Conservation (phyloP, 1,140 invertebrate species). For the Eueides isabella region DNA sequence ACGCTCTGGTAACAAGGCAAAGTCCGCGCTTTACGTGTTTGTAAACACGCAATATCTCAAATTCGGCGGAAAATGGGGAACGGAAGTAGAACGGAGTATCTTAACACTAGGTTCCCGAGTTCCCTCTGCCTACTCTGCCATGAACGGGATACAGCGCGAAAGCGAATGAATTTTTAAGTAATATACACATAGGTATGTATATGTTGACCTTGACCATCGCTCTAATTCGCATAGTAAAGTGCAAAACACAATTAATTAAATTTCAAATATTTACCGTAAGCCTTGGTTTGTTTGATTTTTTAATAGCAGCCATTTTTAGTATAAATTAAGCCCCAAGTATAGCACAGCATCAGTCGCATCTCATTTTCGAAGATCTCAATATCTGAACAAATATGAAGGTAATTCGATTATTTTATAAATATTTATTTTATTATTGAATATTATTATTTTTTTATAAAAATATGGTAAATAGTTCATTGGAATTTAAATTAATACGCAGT, state of each 20-base stretch:
- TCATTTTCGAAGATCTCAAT: conserved; percentile 46
- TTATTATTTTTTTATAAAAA: background rate
- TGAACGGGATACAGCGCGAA: no score
- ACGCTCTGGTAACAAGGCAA: no score
- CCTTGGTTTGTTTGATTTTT: conserved; percentile 45
- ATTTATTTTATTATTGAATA: conserved; percentile 15
- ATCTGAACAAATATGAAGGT: conserved; percentile 48
- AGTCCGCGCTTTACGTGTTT: no score
- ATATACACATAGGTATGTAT: background rate
- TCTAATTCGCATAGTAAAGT: conserved; percentile 32
- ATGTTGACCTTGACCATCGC: conserved; percentile 33
- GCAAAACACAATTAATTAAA: conserved; percentile 34
- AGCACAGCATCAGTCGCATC: conserved; percentile 38
- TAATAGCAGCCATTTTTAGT: conserved; percentile 32
- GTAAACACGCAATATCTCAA: no score
- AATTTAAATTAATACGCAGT: background rate
- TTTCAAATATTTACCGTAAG: conserved; percentile 45
- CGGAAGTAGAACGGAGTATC: no score
- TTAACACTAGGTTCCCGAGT: no score
- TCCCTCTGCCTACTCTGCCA: no score
- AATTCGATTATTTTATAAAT: conserved; percentile 27
- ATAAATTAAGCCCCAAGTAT: conserved; percentile 36
- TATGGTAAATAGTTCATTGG: background rate
- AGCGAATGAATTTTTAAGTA: no score
- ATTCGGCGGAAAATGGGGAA: no score